Conservation (phyloP, 1,140 invertebrate species). For the Euschistus heros region DNA sequence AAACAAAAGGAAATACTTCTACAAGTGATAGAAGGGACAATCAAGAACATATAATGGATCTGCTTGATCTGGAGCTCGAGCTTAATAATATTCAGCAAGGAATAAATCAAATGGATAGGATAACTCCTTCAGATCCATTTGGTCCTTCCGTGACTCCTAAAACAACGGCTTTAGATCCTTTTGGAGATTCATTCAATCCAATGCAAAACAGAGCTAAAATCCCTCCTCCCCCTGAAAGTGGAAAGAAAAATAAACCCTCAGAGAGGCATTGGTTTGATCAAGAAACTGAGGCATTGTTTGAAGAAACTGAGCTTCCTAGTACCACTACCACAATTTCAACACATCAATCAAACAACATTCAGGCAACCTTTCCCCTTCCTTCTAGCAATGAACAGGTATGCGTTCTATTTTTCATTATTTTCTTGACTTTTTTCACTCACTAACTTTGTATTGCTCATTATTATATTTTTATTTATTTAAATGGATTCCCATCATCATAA, state of each 20-base stretch:
- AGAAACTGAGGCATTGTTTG: slow-evolving; percentile 41
- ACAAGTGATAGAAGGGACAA: slow-evolving; percentile 8
- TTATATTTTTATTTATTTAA: too few relatives aligned
- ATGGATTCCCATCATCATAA: too few relatives aligned
- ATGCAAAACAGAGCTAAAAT: slow-evolving; percentile 31
- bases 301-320: slow-evolving; percentile 35
- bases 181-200: slow-evolving; percentile 26
- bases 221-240: slow-evolving; percentile 36
- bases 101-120: slow-evolving; percentile 74
- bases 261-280: slow-evolving; percentile 41
- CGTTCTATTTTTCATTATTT: slow-evolving; percentile 1
- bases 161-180: slow-evolving; percentile 34
- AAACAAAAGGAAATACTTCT: slow-evolving; percentile 24
- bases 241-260: slow-evolving; percentile 31
- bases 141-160: slow-evolving; percentile 60
- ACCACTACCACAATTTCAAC: slow-evolving; percentile 14
- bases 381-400: slow-evolving; percentile 10
- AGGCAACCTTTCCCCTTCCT: slow-evolving; percentile 17
- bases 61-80: slow-evolving; percentile 89
- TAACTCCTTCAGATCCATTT: slow-evolving; percentile 60
- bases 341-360: background rate
- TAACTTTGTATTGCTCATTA: too few relatives aligned
- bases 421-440: background rate
- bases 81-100: slow-evolving; percentile 79
- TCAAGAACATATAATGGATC: slow-evolving; percentile 21